Conservation (phyloP, 2,797 vertebrate genomes). For the Danionella dracula region DNA sequence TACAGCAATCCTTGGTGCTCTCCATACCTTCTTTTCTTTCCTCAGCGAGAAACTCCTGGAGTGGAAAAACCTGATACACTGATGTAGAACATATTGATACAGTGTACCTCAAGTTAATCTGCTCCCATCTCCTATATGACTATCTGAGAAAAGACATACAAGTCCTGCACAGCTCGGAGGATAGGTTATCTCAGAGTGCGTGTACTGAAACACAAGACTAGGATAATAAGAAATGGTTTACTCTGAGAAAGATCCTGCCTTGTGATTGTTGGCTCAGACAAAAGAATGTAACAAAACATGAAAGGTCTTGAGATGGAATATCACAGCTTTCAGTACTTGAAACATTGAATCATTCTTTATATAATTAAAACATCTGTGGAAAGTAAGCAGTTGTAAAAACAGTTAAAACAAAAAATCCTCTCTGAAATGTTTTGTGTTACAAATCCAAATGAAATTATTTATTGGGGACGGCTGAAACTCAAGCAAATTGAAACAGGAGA, state of each 20-base stretch:
- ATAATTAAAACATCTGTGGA: too few relatives aligned
- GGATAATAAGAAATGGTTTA: background rate
- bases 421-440: too few relatives aligned
- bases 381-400: too few relatives aligned
- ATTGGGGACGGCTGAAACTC: too few relatives aligned
- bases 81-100: background rate
- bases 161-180: background rate
- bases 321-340: background rate
- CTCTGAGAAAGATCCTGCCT: background rate
- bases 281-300: background rate
- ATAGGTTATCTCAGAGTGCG: slow-evolving; percentile 17
- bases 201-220: background rate
- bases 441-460: too few relatives aligned
- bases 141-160: background rate
- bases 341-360: too few relatives aligned
- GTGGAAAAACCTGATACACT: slow-evolving; percentile 11
- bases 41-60: slow-evolving; percentile 2
- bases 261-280: background rate
- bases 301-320: background rate
- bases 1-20: background rate
- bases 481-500: too few relatives aligned
- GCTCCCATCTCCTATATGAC: background rate
- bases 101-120: slow-evolving; percentile 5
- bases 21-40: background rate
- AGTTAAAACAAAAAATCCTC: too few relatives aligned